Evolutionary conservation across 2,888 invertebrate genomes (phyloP), one percentile per base, ranked within the genome.

Genomic region (Eupsilia transversa): DNA sequence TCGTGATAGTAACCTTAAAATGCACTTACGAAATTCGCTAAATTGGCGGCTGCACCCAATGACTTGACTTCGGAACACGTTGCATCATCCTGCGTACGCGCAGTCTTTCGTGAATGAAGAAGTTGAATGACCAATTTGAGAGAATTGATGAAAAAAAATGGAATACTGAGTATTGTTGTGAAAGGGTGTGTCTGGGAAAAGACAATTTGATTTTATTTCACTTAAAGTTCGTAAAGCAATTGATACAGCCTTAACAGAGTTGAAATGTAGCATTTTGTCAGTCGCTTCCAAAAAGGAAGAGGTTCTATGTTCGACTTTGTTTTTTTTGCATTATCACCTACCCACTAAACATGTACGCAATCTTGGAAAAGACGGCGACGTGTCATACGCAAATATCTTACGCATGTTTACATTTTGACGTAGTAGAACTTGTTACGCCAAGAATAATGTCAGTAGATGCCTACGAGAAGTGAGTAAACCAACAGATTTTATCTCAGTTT

Each of bases 1-100:
- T 27, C 38, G 63, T 72, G 52, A 66, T 78, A 81, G 72, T 81
- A 83, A 83, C 85, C 86, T 86, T 79, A 77, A n/a, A n/a, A n/a
- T 65, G 71, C 12, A 71, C 12, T 79, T 81, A 82, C 72, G 74
- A 72, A 81, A 75, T 64, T 60, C 64, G 27, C 63, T 59, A 61
- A 77, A 71, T 82, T 77, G 74, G 59, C 72, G 67, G 43, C 76
- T 46, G 70, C 65, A 72, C 64, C 63, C 46, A 71, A 77, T 84
- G 84, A 84, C 38, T 73, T 66, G 67, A 66, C 54, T 74, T 74
- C 70, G 61, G 63, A 61, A 54, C 56, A 33, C 38, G 64, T 87
- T 85, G 87, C 84, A 75, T 84, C 84, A 84, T 84, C 12, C 74
- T 20, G 23, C 67, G 72, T 30, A 73, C 60, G 77, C 49, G 23